Conservation (phyloP, 2,888 invertebrate genomes). For the Eilema depressum region DNA sequence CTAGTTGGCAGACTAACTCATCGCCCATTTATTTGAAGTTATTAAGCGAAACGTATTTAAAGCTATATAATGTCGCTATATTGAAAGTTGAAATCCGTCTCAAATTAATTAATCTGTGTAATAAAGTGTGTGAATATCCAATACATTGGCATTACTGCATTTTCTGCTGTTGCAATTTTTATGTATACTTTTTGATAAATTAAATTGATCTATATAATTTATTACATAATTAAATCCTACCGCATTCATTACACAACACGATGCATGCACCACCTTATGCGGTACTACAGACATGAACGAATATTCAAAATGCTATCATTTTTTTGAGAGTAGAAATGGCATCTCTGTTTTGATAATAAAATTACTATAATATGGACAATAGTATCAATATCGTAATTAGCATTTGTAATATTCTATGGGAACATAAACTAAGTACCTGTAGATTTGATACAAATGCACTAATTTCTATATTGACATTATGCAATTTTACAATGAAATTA, state of each 20-base stretch:
- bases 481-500: neutral
- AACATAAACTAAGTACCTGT: no score
- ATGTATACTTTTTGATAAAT: neutral
- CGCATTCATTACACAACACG: neutral
- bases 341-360: neutral
- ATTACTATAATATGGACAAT: no score
- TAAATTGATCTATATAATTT: slow-evolving; percentile 4
- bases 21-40: slow-evolving; percentile 20
- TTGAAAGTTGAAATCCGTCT: slow-evolving; percentile 12
- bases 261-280: neutral
- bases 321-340: neutral
- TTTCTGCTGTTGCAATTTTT: slow-evolving; percentile 6
- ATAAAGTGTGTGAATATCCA: slow-evolving; percentile 8
- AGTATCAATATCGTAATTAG: no score
- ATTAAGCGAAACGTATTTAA: slow-evolving; percentile 7
- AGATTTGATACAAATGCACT: neutral
- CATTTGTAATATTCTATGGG: no score
- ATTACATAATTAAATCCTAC: neutral
- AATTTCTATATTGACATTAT: neutral
- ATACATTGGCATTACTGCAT: slow-evolving; percentile 5
- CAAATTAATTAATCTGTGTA: slow-evolving; percentile 14
- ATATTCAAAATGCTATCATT: neutral
- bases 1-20: slow-evolving; percentile 18
- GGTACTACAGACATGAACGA: neutral
- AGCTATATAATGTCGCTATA: neutral